Evolutionary conservation across 2,797 vertebrate genomes (phyloP).

Genomic region (Cynopterus sphinx): DNA sequence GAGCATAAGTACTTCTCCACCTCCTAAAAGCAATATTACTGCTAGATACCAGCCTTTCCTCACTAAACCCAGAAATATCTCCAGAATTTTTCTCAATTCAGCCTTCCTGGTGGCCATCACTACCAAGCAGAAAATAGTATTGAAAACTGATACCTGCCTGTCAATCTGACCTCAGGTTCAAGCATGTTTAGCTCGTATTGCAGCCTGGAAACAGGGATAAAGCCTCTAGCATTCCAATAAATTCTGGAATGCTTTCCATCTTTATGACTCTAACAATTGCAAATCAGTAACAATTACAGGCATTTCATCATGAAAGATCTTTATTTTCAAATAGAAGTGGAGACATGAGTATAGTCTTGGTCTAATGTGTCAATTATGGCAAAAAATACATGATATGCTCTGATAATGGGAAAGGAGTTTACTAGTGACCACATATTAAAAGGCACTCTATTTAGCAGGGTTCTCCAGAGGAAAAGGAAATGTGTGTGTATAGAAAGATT

Average conservation of each 20-base stretch:
- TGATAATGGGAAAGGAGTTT: not conserved
- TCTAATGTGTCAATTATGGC: not conserved
- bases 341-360: not conserved
- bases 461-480: not conserved
- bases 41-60: not conserved
- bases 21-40: not conserved
- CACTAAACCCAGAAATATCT: not conserved
- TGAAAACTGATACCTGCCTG: not conserved
- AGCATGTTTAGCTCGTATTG: not conserved
- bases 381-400: not conserved
- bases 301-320: not conserved
- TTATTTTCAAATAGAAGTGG: not conserved
- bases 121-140: not conserved
- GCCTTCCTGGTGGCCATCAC: not conserved
- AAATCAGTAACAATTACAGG: not conserved
- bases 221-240: not conserved
- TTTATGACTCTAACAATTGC: slow-evolving; percentile 4
- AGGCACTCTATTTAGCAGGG: not conserved
- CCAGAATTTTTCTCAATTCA: not conserved
- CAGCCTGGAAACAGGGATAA: not conserved
- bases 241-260: not conserved
- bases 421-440: not conserved
- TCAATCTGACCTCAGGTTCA: not conserved
- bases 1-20: not conserved
- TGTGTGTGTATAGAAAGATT: not conserved